These are phyloP conservation scores for Aleiodes alternator DNA, from an alignment of 2,888 invertebrate genomes.

Conservation along the genomic window DNA sequence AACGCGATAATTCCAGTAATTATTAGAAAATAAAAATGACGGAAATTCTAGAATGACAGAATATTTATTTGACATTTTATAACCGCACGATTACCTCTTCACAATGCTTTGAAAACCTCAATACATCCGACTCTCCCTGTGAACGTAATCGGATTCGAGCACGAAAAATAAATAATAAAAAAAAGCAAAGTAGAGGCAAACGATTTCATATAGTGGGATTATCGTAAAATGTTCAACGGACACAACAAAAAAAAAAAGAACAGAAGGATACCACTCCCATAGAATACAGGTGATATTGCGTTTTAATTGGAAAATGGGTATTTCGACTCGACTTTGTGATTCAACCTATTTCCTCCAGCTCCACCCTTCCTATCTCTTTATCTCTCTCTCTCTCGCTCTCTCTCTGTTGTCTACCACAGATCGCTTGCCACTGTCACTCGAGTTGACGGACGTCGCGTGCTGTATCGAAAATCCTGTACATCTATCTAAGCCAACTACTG, in stretches of 20 bases:
- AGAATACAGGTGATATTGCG: slow-evolving; percentile 53
- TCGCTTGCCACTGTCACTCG: slow-evolving; percentile 31
- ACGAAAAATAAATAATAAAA: slow-evolving; percentile 5
- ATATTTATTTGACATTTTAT: slow-evolving; percentile 30
- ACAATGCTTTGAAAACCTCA: slow-evolving; percentile 20
- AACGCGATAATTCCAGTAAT: too few relatives aligned
- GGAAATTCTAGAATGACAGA: background rate
- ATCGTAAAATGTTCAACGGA: slow-evolving; percentile 30
- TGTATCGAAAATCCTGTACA: slow-evolving; percentile 29
- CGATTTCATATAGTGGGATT: slow-evolving; percentile 33
- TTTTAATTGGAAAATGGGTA: slow-evolving; percentile 59
- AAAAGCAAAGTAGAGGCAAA: background rate
- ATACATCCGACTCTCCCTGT: slow-evolving; percentile 10
- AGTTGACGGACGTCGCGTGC: slow-evolving; percentile 35
- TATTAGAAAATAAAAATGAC: too few relatives aligned
- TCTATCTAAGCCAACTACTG: slow-evolving; percentile 24
- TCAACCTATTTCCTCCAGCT: slow-evolving; percentile 45
- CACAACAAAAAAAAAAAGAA: slow-evolving; percentile 7
- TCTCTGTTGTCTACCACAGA: background rate
- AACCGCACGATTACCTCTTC: slow-evolving; percentile 19
- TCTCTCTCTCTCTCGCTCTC: background rate
- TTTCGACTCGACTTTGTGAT: slow-evolving; percentile 53
- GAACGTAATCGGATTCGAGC: slow-evolving; percentile 14
- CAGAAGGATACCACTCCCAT: slow-evolving; percentile 2
- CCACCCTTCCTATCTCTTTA: background rate